Percentiles rank a stretch among this genome's conserved stretches.
These are phyloP conservation scores for Hypocryptadius cinnamomeus DNA, from an alignment of 2,113 vertebrate species.

Conservation along the genomic window DNA sequence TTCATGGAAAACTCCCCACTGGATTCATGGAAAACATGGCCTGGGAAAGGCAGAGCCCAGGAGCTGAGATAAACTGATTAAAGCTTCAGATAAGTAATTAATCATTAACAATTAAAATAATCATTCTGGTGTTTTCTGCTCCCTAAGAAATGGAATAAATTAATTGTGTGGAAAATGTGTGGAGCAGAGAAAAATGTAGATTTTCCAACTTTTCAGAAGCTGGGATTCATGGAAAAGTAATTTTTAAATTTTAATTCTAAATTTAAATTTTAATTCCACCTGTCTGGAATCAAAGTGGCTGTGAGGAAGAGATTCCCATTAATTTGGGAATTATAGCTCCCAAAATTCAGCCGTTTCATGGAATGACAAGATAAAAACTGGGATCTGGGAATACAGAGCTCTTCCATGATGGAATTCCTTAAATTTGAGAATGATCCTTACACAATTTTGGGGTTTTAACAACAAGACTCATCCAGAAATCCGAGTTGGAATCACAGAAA, in stretches of 20 bases:
- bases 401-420: background rate
- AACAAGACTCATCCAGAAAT: background rate
- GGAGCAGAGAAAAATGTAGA: rapidly evolving
- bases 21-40: background rate
- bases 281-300: background rate
- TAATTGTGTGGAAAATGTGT: background rate
- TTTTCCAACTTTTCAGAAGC: background rate
- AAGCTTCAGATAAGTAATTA: background rate
- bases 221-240: background rate
- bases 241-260: background rate
- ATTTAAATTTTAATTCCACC: background rate
- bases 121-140: background rate
- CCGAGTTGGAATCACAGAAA: background rate
- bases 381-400: background rate
- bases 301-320: rapidly evolving
- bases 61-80: background rate
- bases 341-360: background rate
- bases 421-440: background rate
- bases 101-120: too few species aligned
- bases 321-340: background rate
- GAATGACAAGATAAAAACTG: background rate
- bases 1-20: background rate
- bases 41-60: background rate
- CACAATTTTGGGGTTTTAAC: background rate
- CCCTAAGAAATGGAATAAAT: rapidly evolving